Evolutionary conservation across 2,797 vertebrate species (phyloP).

Genomic region (Hydrophis major): DNA sequence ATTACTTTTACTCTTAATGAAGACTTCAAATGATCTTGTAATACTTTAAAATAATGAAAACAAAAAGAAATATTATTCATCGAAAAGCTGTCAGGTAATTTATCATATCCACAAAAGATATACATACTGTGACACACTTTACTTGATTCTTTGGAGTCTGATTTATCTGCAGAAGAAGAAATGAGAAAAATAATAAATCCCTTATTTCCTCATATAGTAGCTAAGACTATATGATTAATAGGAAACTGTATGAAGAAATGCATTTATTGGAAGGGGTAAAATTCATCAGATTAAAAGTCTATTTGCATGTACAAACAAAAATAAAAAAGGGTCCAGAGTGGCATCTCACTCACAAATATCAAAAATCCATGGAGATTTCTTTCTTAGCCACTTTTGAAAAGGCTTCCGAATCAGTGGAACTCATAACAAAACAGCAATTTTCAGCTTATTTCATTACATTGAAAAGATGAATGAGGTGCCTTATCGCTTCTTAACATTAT

Average conservation of each 20-base stretch:
- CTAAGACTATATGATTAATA: not conserved
- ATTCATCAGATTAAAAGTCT: not conserved
- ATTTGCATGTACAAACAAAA: not conserved
- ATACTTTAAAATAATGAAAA: not conserved
- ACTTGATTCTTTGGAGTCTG: constrained; percentile 57
- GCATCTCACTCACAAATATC: rapidly evolving
- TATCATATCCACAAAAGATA: not conserved
- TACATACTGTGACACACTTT: constrained; percentile 26
- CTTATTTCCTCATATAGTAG: not conserved
- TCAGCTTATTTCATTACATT: not conserved
- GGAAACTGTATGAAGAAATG: not conserved
- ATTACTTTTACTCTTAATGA: not conserved
- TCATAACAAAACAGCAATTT: not conserved
- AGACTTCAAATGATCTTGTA: not conserved
- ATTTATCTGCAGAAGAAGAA: constrained; percentile 48
- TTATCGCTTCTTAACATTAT: not conserved
- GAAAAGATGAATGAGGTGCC: not conserved
- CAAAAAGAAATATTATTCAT: not conserved
- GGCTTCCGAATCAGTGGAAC: not conserved
- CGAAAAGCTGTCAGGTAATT: not conserved
- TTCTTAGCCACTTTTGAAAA: not conserved
- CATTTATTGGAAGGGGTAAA: not conserved
- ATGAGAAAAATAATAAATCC: not conserved
- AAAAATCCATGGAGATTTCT: rapidly evolving
- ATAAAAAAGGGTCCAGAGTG: not conserved